Conservation (phyloP, 2,797 vertebrate species). For the Paramormyrops hopkinsi region DNA sequence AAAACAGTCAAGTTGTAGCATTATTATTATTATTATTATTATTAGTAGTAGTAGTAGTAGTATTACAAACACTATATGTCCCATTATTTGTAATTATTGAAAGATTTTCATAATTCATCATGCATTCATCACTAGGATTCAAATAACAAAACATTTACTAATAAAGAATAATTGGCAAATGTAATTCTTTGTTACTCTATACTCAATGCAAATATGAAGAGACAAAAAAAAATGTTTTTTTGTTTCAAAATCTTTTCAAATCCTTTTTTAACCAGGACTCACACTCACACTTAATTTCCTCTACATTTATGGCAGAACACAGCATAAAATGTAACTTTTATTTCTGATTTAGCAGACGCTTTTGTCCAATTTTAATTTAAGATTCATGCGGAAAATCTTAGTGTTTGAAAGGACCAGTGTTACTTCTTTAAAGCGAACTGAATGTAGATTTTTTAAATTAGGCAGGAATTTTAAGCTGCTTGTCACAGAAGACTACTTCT, state of each 20-base stretch:
- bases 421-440: background rate
- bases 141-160: background rate
- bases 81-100: background rate
- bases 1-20: background rate
- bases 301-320: background rate
- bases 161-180: background rate
- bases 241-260: background rate
- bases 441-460: background rate
- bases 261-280: background rate
- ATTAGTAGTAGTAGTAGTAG: background rate
- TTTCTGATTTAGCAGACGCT: background rate
- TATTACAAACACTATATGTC: background rate
- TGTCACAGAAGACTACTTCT: constrained; percentile 9
- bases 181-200: background rate
- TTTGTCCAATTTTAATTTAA: background rate
- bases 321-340: background rate
- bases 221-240: background rate
- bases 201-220: background rate
- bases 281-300: background rate
- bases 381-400: background rate
- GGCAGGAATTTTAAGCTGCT: constrained; percentile 4
- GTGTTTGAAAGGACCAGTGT: background rate
- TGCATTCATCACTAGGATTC: background rate
- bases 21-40: background rate
- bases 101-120: background rate